phyloP scores from a whole-genome alignment of 2,113 vertebrate genomes.

The Chaetodon trifascialis region DNA sequence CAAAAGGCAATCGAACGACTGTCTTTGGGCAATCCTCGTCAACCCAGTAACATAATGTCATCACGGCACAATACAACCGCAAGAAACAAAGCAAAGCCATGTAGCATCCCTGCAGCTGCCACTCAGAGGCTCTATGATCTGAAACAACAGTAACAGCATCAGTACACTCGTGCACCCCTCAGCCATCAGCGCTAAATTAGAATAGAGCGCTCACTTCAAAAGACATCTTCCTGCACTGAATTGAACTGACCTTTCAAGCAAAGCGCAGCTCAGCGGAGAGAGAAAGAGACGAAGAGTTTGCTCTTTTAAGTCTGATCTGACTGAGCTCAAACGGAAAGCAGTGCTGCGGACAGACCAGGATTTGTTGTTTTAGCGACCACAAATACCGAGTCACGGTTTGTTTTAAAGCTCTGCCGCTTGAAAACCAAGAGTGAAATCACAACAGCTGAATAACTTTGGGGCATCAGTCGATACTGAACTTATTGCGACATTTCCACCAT shows the following conservation, averaged over 20 bases:
- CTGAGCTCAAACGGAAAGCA: constrained; percentile 30
- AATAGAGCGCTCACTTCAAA: constrained; percentile 63
- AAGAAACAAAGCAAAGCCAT: neutral
- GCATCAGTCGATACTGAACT: constrained; percentile 6
- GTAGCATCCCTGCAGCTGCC: constrained; percentile 9
- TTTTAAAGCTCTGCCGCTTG: constrained; percentile 1
- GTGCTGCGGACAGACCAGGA: neutral
- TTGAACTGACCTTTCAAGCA: constrained; percentile 58
- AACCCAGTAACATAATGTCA: neutral
- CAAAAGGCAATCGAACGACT: too few relatives aligned
- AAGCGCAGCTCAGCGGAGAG: constrained; percentile 11
- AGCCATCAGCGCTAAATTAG: constrained; percentile 35
- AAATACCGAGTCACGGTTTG: neutral
- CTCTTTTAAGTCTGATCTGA: constrained; percentile 49
- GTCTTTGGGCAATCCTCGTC: neutral
- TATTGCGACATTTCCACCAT: constrained; percentile 39
- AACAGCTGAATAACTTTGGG: neutral
- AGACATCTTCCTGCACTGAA: constrained; percentile 35
- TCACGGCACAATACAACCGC: neutral
- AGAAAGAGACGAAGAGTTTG: constrained; percentile 4
- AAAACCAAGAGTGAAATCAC: neutral
- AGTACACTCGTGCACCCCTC: constrained; percentile 22
- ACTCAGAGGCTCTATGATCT: constrained; percentile 35
- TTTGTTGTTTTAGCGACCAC: neutral
- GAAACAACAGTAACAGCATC: constrained; percentile 8